phyloP scores from a whole-genome alignment of 2,888 invertebrate species.

The Dasysyrphus tricinctus region DNA sequence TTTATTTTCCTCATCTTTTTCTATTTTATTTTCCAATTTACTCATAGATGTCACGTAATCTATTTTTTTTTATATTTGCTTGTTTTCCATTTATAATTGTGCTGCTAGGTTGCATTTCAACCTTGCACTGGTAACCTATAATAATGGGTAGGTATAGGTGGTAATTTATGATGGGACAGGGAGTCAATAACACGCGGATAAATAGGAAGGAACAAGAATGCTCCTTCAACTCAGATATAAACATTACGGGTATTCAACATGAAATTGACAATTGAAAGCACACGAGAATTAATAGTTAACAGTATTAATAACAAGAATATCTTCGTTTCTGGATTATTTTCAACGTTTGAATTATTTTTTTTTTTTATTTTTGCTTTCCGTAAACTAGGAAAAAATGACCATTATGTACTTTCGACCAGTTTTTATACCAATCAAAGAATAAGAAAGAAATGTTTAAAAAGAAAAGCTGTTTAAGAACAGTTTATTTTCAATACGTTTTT shows the following conservation, averaged over 20 bases:
- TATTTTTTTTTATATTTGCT: slow-evolving; percentile 2
- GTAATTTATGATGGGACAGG: slow-evolving; percentile 13
- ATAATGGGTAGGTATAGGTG: slow-evolving; percentile 8
- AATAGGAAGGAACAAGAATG: slow-evolving; percentile 44
- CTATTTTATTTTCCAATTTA: slow-evolving; percentile 37
- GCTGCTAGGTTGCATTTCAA: slow-evolving; percentile 27
- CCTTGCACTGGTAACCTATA: slow-evolving; percentile 58
- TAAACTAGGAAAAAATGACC: no score
- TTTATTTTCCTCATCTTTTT: not conserved
- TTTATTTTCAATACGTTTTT: no score
- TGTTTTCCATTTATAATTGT: not conserved
- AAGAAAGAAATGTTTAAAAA: no score
- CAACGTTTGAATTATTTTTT: no score
- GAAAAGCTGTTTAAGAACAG: no score
- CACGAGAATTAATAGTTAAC: slow-evolving; percentile 23
- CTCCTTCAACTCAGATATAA: not conserved
- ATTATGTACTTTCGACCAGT: no score
- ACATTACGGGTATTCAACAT: slow-evolving; percentile 19
- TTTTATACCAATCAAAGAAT: no score
- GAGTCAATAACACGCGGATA: slow-evolving; percentile 27
- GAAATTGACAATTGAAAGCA: slow-evolving; percentile 43
- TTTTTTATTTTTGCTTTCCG: no score
- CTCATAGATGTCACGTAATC: slow-evolving; percentile 53
- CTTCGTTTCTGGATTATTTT: not conserved
- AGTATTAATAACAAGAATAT: slow-evolving; percentile 7